Base-by-base conservation (phyloP, 2,113 vertebrate genomes). In the Triplophysa dalaica region DNA sequence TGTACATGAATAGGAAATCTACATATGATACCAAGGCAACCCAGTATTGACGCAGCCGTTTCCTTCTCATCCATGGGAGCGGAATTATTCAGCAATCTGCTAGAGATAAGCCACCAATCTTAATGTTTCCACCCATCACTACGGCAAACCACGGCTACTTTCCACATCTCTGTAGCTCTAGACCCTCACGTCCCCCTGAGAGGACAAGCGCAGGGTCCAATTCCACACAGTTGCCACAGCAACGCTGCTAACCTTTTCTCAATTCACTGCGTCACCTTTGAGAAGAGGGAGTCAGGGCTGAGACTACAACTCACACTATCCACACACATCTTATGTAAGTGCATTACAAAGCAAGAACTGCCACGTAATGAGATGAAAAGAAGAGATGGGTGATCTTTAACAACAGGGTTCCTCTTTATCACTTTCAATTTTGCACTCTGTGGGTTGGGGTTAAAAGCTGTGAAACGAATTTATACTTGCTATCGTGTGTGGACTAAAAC, bases 141-240 rank as follows among this genome's bases (percentile, higher is more conserved):
- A 41, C 61, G 58, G 14, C 72, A 26, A 16, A 73, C 60, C n/a
- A 43, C 33, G 21, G 21, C 56, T n/a, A 68, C 38, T 62, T 24
- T 45, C 22, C 56, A 70, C 13, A 62, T 43, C 41, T 22, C 58
- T 66, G 26, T 22, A 16, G 69, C 10, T 4, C 65, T 38, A 60
- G 62, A 67, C 45, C 50, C 62, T 73, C 52, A 43, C 19, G 33
- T n/a, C 45, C 70, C 26, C 62, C 29, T 73, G 70, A 66, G 79
- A 80, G 48, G 13, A 63, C 58, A 75, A 63, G 41, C 13, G 16
- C 78, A n/a, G 61, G 61, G 61, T 56, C 50, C 60, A 56, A 52
- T 50, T 73, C 58, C 19, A 54, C 21, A 75, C 38, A 21, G 79
- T 80, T 80, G 62, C 79, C 52, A 80, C 62, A 80, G 79, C 79